Conservation (phyloP, 2,888 invertebrate species). For the Scotopteryx bipunctaria region DNA sequence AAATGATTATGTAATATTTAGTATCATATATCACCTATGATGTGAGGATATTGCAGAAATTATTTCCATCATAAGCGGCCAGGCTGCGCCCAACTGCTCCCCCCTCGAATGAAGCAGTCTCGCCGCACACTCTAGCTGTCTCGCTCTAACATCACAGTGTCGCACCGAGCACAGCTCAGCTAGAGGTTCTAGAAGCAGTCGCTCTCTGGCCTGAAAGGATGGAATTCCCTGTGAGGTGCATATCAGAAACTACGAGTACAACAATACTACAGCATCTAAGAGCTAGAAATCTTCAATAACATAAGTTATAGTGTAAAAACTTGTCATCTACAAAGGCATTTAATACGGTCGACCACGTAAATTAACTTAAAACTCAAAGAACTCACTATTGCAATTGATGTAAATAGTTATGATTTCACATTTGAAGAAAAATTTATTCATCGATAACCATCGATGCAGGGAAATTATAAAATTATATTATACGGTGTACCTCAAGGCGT, state of each 20-base stretch:
- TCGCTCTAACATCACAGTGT: slow-evolving; percentile 96
- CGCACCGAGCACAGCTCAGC: slow-evolving; percentile 95
- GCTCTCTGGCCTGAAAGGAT: slow-evolving; percentile 87
- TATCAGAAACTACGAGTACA: too few species aligned
- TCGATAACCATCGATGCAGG: too few species aligned
- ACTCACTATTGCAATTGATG: background rate
- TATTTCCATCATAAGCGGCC: slow-evolving; percentile 97
- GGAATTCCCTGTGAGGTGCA: too few species aligned
- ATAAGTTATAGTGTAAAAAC: too few species aligned
- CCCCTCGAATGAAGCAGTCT: slow-evolving; percentile 96
- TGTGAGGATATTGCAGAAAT: slow-evolving; percentile 97
- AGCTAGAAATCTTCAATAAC: too few species aligned
- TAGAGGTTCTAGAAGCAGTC: slow-evolving; percentile 93
- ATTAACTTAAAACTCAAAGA: background rate
- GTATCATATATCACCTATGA: slow-evolving; percentile 86
- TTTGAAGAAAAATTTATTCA: too few species aligned
- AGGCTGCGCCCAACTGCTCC: slow-evolving; percentile 95
- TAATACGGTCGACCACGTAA: background rate
- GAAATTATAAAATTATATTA: background rate
- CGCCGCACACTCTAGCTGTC: slow-evolving; percentile 97
- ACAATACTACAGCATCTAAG: too few species aligned
- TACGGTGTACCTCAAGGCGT: background rate
- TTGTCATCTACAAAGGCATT: background rate
- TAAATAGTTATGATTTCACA: background rate
- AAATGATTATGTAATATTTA: too few species aligned